phyloP scores from a whole-genome alignment of 2,797 vertebrate genomes.

The Eulemur rubriventer region DNA sequence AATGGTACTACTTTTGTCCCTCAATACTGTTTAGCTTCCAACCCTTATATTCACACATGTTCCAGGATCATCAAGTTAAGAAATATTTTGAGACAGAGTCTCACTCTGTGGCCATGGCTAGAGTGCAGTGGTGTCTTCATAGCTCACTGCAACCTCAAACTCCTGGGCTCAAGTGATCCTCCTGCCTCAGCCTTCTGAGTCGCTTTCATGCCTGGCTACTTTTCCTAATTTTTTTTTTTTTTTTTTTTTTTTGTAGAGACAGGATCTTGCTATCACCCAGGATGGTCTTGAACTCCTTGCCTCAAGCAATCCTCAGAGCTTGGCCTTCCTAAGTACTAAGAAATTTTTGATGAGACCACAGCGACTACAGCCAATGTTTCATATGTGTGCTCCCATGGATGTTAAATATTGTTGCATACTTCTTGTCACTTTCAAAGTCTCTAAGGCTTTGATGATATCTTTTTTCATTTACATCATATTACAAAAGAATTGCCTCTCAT shows the following conservation, averaged over 20 bases:
- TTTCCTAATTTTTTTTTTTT: neutral
- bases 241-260: neutral
- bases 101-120: neutral
- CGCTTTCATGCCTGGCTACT: neutral
- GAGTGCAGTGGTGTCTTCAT: neutral
- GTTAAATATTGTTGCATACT: slow-evolving; percentile 33
- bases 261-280: neutral
- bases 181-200: neutral
- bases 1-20: neutral
- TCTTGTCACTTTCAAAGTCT: slow-evolving; percentile 42
- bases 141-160: neutral
- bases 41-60: neutral
- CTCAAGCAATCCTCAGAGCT: neutral
- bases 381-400: neutral
- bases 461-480: slow-evolving; percentile 66
- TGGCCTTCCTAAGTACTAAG: neutral
- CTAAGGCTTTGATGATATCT: neutral
- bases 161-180: neutral
- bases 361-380: neutral
- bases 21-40: neutral
- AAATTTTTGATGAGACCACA: neutral
- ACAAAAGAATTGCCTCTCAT: slow-evolving; percentile 62
- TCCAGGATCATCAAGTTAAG: neutral
- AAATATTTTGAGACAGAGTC: neutral
- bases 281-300: neutral